Evolutionary conservation across 2,888 invertebrate genomes (phyloP).

Genomic region (Phyllotreta cruciferae): DNA sequence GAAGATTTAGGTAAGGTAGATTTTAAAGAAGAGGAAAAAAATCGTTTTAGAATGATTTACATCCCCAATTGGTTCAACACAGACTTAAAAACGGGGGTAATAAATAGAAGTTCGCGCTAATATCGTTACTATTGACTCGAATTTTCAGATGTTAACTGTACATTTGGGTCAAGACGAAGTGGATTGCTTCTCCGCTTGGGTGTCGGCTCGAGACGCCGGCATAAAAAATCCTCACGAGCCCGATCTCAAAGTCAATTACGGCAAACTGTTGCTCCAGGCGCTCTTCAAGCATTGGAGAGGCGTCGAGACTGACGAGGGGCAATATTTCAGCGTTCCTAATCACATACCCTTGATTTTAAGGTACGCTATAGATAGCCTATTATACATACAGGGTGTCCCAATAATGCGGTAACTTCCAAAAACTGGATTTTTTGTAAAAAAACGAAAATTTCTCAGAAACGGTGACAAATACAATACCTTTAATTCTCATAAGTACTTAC

Average conservation of each 20-base stretch:
- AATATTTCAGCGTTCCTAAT: slow-evolving; percentile 87
- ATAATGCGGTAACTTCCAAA: too few species aligned
- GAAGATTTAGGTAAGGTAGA: slow-evolving; percentile 91
- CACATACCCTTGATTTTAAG: slow-evolving; percentile 94
- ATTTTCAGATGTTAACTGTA: slow-evolving; percentile 87
- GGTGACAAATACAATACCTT: too few species aligned
- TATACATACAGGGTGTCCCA: too few species aligned
- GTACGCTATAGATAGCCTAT: slow-evolving; percentile 3
- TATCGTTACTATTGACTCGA: background rate
- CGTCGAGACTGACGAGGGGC: slow-evolving; percentile 72
- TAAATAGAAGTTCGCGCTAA: slow-evolving; percentile 43
- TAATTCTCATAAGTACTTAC: too few species aligned
- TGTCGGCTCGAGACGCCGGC: slow-evolving; percentile 94
- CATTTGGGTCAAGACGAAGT: slow-evolving; percentile 97
- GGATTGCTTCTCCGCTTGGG: slow-evolving; percentile 98
- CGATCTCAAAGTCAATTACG: slow-evolving; percentile 95
- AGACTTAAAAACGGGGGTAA: slow-evolving; percentile 96
- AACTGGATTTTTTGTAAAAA: too few species aligned
- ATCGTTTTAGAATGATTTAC: slow-evolving; percentile 89
- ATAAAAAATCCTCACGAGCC: slow-evolving; percentile 67
- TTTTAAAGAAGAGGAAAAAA: slow-evolving; percentile 92
- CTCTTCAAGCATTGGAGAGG: slow-evolving; percentile 92
- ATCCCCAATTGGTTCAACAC: slow-evolving; percentile 99
- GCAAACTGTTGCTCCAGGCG: slow-evolving; percentile 91
- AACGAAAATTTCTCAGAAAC: too few species aligned